Evolutionary conservation across 2,113 vertebrate genomes (phyloP), one percentile per base, ranked within the genome.

Genomic region (Oceanodroma tethys): DNA sequence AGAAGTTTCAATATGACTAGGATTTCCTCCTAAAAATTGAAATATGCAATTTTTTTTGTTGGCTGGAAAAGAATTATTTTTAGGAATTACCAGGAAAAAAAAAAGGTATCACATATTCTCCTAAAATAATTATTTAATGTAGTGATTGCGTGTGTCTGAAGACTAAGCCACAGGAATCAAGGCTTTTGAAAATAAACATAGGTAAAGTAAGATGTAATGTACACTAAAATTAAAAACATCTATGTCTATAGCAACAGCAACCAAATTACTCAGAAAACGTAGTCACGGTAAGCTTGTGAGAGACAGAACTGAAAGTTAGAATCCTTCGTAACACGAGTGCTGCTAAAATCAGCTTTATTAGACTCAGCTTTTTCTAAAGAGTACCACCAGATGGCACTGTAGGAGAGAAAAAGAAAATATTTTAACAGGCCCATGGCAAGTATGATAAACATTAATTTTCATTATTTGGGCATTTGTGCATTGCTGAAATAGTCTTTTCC

Each of bases 341-440:
- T 10, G 34, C 36, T 11, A 52, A 7, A 71, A 55, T 1, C 5
- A 13, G 11, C 32, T 38, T 17, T 59, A 32, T 32, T 38, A 43
- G 25, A 45, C 8, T 50, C 47, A 56, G n/a, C 48, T 47, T 76
- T 95, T 90, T 59, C 71, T 75, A 11, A 10, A 53, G 48, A 7
- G 11, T 7, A 83, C 94, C 98, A 96, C 94, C 89, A 96, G 98
- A 95, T 98, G 98, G 97, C 97, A 98, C 81, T 91, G 94, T 63
- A 98, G 98, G 98, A 98, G 94, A 96, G 88, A 97, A 65, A 93
- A 95, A 96, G 48, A 58, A 85, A 88, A 67, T 5, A 6, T 7
- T 68, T 34, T 8, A 19, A 26, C 10, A 5, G n/a, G 7, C 25
- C 45, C 7, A 1, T 9, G 12, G 8, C 34, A 5, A 29, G n/a